These are phyloP conservation scores for Papilio dardanus DNA, from an alignment of 1,140 invertebrate genomes.

Conservation along the genomic window DNA sequence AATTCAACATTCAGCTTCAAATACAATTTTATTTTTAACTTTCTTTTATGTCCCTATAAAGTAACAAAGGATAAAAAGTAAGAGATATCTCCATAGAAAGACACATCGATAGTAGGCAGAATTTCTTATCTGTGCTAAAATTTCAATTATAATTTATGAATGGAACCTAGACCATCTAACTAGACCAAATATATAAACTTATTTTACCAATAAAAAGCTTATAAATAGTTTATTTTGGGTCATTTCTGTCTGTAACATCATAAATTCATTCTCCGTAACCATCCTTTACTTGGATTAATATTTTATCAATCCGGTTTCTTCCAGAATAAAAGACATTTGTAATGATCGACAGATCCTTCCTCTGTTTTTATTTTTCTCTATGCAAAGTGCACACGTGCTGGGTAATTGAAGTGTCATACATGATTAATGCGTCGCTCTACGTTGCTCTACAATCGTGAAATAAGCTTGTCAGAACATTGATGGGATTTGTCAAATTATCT, in stretches of 20 bases:
- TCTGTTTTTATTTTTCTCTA: constrained; percentile 20
- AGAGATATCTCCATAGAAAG: not conserved
- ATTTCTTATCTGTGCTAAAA: not conserved
- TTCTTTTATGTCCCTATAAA: not conserved
- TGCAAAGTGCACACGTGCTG: constrained; percentile 6
- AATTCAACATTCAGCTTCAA: constrained; percentile 1
- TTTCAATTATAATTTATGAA: not conserved
- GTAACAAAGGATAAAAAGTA: not conserved
- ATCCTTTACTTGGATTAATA: not conserved
- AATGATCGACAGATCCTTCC: not conserved
- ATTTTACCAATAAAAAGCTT: not conserved
- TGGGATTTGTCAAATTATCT: constrained; percentile 36
- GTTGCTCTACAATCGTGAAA: constrained; percentile 11
- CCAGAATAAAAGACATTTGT: not conserved
- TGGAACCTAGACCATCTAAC: not conserved
- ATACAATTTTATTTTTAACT: not conserved
- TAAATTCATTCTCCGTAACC: not conserved
- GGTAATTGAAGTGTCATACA: constrained; percentile 31
- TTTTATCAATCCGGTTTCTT: not conserved
- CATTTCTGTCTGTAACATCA: not conserved
- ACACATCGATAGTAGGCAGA: not conserved
- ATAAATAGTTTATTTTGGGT: too few species aligned
- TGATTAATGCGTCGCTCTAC: constrained; percentile 7
- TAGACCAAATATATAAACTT: not conserved
- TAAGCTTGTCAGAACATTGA: constrained; percentile 30